Evolutionary conservation across 1,140 invertebrate species (phyloP).

Genomic region (Rhagoletis zephyria): DNA sequence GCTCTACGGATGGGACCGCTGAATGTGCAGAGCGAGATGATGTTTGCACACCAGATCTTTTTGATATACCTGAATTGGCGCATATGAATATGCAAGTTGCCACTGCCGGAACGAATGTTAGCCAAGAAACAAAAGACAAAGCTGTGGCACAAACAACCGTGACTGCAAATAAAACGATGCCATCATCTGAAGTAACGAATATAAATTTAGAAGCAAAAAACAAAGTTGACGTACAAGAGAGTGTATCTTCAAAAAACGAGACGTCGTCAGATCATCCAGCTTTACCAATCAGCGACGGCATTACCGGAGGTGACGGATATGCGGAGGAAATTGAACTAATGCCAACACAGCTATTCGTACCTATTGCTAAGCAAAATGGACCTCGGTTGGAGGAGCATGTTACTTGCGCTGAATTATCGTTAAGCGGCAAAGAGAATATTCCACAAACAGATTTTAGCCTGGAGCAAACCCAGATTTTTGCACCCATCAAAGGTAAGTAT

Average conservation of each 20-base stretch:
- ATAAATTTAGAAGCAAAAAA: not conserved
- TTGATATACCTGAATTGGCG: slow-evolving; percentile 48
- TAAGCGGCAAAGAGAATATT: slow-evolving; percentile 56
- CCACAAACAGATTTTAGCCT: not conserved
- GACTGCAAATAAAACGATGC: not conserved
- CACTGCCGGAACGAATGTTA: not conserved
- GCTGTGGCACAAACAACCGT: not conserved
- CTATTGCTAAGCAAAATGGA: slow-evolving; percentile 25
- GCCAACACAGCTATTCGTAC: slow-evolving; percentile 54
- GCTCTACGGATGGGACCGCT: not conserved
- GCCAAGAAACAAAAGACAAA: not conserved
- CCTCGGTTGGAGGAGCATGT: not conserved
- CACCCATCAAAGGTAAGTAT: slow-evolving; percentile 21
- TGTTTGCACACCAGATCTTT: slow-evolving; percentile 55
- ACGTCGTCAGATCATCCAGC: not conserved
- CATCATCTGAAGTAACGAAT: not conserved
- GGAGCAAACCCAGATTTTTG: slow-evolving; percentile 44
- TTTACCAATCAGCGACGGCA: not conserved
- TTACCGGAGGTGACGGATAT: not conserved
- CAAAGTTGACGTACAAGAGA: not conserved
- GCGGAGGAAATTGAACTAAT: slow-evolving; percentile 54
- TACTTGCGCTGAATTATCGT: slow-evolving; percentile 6
- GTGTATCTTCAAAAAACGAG: not conserved
- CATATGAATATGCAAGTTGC: not conserved
- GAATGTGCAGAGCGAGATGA: slow-evolving; percentile 8